phyloP scores from a whole-genome alignment of 1,140 invertebrate species.

The Procambarus clarkii region DNA sequence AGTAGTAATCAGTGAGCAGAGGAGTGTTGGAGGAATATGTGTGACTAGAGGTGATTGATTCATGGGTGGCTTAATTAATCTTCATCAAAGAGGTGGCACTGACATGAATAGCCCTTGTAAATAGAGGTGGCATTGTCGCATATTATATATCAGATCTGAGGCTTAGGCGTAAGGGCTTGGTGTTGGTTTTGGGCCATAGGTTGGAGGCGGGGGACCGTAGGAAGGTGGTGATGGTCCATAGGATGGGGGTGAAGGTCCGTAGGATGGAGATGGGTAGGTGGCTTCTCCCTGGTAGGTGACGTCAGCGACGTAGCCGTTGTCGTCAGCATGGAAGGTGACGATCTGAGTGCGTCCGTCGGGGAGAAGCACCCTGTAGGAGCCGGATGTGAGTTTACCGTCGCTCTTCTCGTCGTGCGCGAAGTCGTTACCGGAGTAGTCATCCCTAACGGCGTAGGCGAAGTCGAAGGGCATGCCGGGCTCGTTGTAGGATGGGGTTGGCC shows the following conservation, averaged over 20 bases:
- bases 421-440: too few relatives aligned
- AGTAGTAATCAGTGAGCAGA: too few relatives aligned
- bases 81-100: too few relatives aligned
- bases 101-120: too few relatives aligned
- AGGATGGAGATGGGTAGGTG: constrained; percentile 2
- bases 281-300: constrained; percentile 86
- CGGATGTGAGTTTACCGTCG: constrained; percentile 82
- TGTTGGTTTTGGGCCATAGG: neutral
- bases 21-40: too few relatives aligned
- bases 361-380: constrained; percentile 84
- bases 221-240: neutral
- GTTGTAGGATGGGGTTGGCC: constrained; percentile 42
- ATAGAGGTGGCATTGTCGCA: neutral
- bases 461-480: constrained; percentile 72
- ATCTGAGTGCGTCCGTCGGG: constrained; percentile 85
- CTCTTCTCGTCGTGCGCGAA: constrained; percentile 68
- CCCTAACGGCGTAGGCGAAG: too few relatives aligned
- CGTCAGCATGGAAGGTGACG: constrained; percentile 86
- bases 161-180: neutral
- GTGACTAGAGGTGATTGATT: too few relatives aligned
- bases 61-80: too few relatives aligned
- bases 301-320: constrained; percentile 87
- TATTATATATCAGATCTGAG: neutral
- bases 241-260: constrained; percentile 30
- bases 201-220: neutral